phyloP scores from a whole-genome alignment of 2,113 vertebrate genomes.

The Xenopus borealis region DNA sequence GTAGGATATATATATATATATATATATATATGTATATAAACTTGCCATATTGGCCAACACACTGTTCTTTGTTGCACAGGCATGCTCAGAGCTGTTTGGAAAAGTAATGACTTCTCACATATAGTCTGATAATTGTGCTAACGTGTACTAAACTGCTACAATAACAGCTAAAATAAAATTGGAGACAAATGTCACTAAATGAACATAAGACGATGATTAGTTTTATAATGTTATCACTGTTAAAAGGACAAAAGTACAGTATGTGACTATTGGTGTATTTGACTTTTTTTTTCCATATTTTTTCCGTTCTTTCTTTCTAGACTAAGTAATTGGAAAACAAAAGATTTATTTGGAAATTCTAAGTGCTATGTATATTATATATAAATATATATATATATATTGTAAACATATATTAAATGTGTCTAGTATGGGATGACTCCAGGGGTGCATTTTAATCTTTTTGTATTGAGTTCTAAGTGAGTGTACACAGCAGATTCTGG shows the following conservation, averaged over 20 bases:
- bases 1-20: too few species aligned
- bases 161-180: slow-evolving; percentile 14
- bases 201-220: slow-evolving; percentile 58
- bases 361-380: slow-evolving; percentile 77
- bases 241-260: slow-evolving; percentile 49
- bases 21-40: too few species aligned
- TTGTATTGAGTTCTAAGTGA: slow-evolving; percentile 64
- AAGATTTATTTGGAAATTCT: slow-evolving; percentile 74
- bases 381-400: slow-evolving; percentile 77
- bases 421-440: slow-evolving; percentile 64
- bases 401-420: slow-evolving; percentile 77
- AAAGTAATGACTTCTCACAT: neutral
- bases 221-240: slow-evolving; percentile 65
- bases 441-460: slow-evolving; percentile 75
- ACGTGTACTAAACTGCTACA: slow-evolving; percentile 17
- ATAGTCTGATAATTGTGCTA: neutral
- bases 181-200: slow-evolving; percentile 5
- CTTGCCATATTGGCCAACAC: slow-evolving; percentile 6
- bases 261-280: slow-evolving; percentile 65
- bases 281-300: slow-evolving; percentile 57
- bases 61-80: slow-evolving; percentile 32
- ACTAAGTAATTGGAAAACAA: slow-evolving; percentile 54
- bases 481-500: slow-evolving; percentile 61
- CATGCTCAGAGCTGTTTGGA: slow-evolving; percentile 8
- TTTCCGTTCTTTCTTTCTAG: slow-evolving; percentile 68